Conservation (phyloP, 2,797 vertebrate species). For the Megalops cyprinoides region DNA sequence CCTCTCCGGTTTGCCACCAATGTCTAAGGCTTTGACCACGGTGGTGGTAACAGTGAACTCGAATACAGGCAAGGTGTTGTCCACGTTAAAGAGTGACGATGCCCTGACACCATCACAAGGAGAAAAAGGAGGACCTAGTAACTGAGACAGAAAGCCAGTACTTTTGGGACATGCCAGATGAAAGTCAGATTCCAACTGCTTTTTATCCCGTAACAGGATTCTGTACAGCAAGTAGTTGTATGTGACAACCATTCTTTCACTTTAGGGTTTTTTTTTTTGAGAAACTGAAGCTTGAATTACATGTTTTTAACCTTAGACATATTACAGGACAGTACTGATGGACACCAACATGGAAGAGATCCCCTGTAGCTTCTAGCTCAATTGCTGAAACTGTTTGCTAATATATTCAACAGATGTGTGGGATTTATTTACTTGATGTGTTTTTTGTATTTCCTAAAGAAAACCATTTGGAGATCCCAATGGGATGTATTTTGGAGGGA, state of each 20-base stretch:
- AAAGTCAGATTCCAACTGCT: constrained; percentile 41
- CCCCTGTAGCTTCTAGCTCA: constrained; percentile 35
- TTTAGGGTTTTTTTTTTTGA: constrained; percentile 42
- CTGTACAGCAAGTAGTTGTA: background rate
- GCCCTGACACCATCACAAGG: constrained; percentile 69
- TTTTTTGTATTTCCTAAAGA: constrained; percentile 45
- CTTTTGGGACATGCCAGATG: constrained; percentile 40
- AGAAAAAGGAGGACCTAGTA: constrained; percentile 77
- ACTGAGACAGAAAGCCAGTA: constrained; percentile 47
- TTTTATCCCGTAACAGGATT: constrained; percentile 19
- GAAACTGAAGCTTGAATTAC: constrained; percentile 46
- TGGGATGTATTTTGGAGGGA: constrained; percentile 37
- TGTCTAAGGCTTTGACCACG: constrained; percentile 66
- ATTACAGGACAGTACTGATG: constrained; percentile 40
- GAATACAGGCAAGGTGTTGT: constrained; percentile 67
- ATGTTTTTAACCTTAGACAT: constrained; percentile 43
- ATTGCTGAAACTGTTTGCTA: constrained; percentile 38
- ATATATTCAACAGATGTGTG: constrained; percentile 44
- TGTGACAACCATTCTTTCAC: constrained; percentile 37
- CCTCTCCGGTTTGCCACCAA: constrained; percentile 63
- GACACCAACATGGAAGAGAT: constrained; percentile 29
- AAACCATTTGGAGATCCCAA: constrained; percentile 34
- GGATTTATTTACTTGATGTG: constrained; percentile 57
- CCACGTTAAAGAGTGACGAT: constrained; percentile 64
- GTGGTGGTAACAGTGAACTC: constrained; percentile 67